Base-by-base conservation (phyloP, 92 coral and sea anemone species). In the Parazoanthus darwini region DNA sequence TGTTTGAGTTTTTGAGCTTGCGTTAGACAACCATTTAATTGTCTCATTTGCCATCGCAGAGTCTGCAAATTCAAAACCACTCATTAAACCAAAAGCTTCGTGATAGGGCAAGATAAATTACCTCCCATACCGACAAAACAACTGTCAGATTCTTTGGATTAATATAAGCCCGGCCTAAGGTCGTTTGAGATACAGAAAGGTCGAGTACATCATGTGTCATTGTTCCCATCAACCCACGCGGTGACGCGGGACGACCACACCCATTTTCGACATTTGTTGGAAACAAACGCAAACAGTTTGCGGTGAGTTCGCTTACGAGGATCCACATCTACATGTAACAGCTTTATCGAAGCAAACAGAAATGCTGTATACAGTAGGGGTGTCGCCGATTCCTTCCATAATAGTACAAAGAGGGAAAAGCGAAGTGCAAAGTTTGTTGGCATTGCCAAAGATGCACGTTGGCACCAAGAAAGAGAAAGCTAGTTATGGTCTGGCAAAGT, bases 51-150 rank as follows among this genome's bases (percentile, higher is more conserved):
- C 42, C 15, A 68, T 23, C 74, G 23, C 13, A 4, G 13, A 72
- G 77, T 72, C 77, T 29, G 77, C 33, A 72, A 22, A 22, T 29
- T 9, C 14, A 72, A 63, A 72, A 72, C 0, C 16, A 43, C 18
- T 72, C 8, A 72, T 72, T 72, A 29, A 72, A 72, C 42, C 42
- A 29, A 72, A 72, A 72, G 16, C 77, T 72, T 72, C 77, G 77
- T 72, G 77, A 72, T 72, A 72, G 77, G 77, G 77, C 77, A 72
- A 72, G 77, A 72, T 72, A 26, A 72, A 72, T 72, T 72, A 22
- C 77, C 77, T 72, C 77, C 37, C 77, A 29, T 1, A 15, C 77
- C 77, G 42, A 72, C 77, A 72, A 72, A 72, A 72, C 77, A 72
- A 72, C 15, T 72, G 77, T 29, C 77, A 72, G 13, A 33, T 72